phyloP scores from a whole-genome alignment of 2,888 invertebrate genomes.

The Rhopalosiphum nymphaeae region DNA sequence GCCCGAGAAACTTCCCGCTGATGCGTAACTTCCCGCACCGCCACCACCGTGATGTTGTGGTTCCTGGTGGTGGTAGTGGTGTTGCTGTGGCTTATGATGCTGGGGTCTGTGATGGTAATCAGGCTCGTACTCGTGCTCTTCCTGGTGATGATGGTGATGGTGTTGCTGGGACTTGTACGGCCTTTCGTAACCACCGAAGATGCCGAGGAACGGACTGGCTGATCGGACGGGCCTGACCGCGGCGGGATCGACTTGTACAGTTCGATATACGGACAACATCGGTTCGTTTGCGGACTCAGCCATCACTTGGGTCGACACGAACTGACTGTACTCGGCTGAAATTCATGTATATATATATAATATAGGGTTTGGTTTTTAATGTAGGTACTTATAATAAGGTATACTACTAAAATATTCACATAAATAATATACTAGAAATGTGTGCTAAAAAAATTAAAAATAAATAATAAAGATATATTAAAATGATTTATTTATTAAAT shows the following conservation, averaged over 20 bases:
- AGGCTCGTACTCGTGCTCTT: not conserved
- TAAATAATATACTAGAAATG: too few relatives aligned
- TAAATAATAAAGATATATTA: too few relatives aligned
- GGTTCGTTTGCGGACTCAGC: not conserved
- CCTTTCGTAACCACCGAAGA: constrained; percentile 13
- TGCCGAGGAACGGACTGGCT: constrained; percentile 45
- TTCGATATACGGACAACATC: not conserved
- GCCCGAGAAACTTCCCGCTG: constrained; percentile 60
- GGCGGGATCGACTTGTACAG: not conserved
- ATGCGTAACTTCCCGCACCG: constrained; percentile 57
- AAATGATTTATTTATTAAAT: too few relatives aligned
- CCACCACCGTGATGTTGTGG: not conserved
- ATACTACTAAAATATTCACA: too few relatives aligned
- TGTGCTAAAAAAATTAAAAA: too few relatives aligned
- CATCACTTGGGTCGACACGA: not conserved
- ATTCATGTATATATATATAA: not conserved
- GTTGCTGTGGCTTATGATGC: constrained; percentile 24
- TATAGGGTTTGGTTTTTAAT: not conserved
- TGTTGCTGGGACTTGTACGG: constrained; percentile 24
- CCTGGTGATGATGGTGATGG: constrained; percentile 21
- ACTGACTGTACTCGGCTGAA: constrained; percentile 7
- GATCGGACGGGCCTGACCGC: constrained; percentile 25
- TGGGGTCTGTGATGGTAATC: constrained; percentile 5
- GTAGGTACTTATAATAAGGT: too few relatives aligned
- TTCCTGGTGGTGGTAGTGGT: not conserved